phyloP scores from a whole-genome alignment of 2,888 invertebrate genomes.

The Anthophora plumipes region DNA sequence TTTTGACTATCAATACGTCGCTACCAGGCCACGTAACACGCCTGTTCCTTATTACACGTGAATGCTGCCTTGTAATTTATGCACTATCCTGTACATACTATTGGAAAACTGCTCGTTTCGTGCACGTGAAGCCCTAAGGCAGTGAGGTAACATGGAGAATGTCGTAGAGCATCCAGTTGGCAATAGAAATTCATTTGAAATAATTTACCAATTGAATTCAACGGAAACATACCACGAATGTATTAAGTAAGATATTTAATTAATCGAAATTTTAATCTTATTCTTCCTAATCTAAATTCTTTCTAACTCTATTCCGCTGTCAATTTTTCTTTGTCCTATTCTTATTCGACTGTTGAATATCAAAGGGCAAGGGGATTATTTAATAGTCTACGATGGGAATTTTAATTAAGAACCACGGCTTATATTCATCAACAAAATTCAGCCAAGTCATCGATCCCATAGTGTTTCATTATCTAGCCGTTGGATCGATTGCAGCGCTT shows the following conservation, averaged over 20 bases:
- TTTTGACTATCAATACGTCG: background rate
- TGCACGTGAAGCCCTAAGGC: conserved; percentile 38
- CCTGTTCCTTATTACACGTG: conserved; percentile 57
- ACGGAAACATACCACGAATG: background rate
- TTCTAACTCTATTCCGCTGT: background rate
- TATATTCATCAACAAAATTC: conserved; percentile 51
- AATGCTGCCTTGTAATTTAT: conserved; percentile 51
- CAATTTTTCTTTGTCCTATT: background rate
- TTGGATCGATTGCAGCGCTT: conserved; percentile 42
- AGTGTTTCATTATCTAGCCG: conserved; percentile 47
- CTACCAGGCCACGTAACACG: conserved; percentile 64
- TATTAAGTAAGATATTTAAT: too few species aligned
- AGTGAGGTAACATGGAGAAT: conserved; percentile 7
- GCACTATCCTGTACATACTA: conserved; percentile 54
- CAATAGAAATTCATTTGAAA: background rate
- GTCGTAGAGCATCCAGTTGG: background rate
- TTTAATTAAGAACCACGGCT: conserved; percentile 61
- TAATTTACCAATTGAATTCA: background rate
- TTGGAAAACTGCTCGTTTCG: conserved; percentile 30
- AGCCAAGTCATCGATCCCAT: conserved; percentile 54
- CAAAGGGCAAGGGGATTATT: background rate
- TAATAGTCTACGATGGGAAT: conserved; percentile 29
- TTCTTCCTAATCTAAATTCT: too few species aligned
- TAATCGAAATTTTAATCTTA: too few species aligned
- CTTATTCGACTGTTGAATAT: background rate